Base-by-base conservation (phyloP, 2,888 invertebrate species). In the Leuctra nigra region DNA sequence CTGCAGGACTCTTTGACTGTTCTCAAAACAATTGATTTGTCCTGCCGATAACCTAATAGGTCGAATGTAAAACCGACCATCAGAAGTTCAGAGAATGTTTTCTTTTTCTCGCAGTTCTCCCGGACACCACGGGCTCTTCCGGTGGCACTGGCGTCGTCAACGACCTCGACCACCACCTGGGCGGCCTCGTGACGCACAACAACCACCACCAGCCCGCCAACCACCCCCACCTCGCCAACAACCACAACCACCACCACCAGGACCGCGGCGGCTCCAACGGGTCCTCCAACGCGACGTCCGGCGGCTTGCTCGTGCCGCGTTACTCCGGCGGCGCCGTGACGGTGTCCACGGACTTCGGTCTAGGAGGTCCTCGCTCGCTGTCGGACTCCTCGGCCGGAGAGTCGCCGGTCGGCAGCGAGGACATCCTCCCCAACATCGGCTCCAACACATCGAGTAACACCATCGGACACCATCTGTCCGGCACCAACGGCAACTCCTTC, bases 371-470 rank as follows among this genome's bases (percentile, higher is more conserved):
- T 0, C 76, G 90, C 39, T 89, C 89, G 13, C 73, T 90, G 24
- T 88, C 88, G 64, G 90, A 89, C 69, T 84, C 86, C 68, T 89
- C 88, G 36, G 89, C 88, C 33, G 85, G 88, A 60, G 87, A 66
- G 56, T 66, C 65, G 7, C 66, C 66, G 3, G 63, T 63, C 7
- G 66, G 63, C 35, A 59, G 62, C 47, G 62, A 63, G 29, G 60
- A 61, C n/a, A 59, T 63, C 25, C 59, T 62, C n/a, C 59, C 60
- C 4, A 57, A 53, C 24, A 39, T 54, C 24, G 59, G 58, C n/a
- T 52, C 14, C 88, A 89, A 73, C 87, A 87, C 67, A 87, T 88
- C 72, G 85, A 2, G 75, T 84, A 35, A 79, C 82, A 1, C 79
- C 82, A 4, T 80, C 81, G 2, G 78, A 81, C 68, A 78, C 55